These are phyloP conservation scores for Amblyraja radiata DNA, from an alignment of 2,797 vertebrate species.

Conservation along the genomic window DNA sequence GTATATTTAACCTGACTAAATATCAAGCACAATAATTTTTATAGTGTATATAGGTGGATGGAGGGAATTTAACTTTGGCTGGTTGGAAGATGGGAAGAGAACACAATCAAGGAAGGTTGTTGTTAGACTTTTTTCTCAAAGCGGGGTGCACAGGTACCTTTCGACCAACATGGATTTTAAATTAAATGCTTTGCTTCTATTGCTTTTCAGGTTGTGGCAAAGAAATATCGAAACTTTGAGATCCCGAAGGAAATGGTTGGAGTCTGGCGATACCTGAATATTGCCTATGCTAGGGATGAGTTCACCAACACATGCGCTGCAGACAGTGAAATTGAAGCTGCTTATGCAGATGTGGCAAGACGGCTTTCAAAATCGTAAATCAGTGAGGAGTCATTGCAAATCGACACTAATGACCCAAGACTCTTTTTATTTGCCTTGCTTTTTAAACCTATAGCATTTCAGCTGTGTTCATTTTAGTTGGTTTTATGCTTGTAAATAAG, in stretches of 20 bases:
- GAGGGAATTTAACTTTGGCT: neutral
- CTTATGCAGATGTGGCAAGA: constrained; percentile 85
- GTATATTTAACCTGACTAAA: neutral
- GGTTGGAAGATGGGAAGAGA: neutral
- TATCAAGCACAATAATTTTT: neutral
- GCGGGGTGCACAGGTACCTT: neutral
- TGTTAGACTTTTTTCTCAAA: neutral
- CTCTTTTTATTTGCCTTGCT: constrained; percentile 50
- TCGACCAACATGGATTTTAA: neutral
- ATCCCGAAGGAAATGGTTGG: constrained; percentile 78
- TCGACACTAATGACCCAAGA: constrained; percentile 42
- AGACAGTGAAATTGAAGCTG: constrained; percentile 81
- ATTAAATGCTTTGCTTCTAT: neutral
- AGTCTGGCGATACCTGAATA: constrained; percentile 86
- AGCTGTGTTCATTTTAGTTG: neutral
- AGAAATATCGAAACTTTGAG: constrained; percentile 90
- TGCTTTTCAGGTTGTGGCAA: constrained; percentile 74
- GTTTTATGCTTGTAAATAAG: constrained; percentile 24
- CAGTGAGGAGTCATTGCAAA: constrained; percentile 23
- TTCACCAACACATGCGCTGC: constrained; percentile 93
- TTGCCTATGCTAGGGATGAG: constrained; percentile 75
- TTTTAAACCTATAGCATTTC: constrained; percentile 37
- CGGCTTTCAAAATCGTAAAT: constrained; percentile 72
- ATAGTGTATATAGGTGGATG: neutral
- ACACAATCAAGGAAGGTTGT: neutral